Base-by-base conservation (phyloP, 2,797 vertebrate genomes). In the Echeneis naucrates region DNA sequence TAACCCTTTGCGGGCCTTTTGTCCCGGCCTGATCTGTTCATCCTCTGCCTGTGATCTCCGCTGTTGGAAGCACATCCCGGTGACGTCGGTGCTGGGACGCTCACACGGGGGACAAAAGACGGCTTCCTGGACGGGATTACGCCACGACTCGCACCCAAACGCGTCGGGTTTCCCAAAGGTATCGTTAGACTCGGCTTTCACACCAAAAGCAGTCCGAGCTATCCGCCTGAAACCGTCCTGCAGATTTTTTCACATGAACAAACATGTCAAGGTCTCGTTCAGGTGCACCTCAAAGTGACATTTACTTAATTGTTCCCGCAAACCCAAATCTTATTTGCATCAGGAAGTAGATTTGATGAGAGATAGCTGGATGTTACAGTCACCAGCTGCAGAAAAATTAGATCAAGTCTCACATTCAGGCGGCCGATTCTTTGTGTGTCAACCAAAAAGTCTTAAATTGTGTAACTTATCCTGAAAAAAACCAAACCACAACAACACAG, bases 41-140 rank as follows among this genome's bases (percentile, higher is more conserved):
- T 85, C 68, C 77, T 75, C 66, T 54, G 75, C 63, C 75, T 86
- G 61, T 89, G 85, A 85, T 85, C 68, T 77, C 70, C 69, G 83
- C 56, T 60, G 72, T 19, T 75, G 38, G 66, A 81, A 82, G 82
- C 83, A 70, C 78, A 89, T 82, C 84, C 72, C 3, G 0, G 45
- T 83, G 83, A 86, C 53, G 77, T 72, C 5, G 24, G 42, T 7
- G 24, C 70, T 70, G 26, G 1, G 10, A 45, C 45, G 2, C 50
- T 54, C 65, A 12, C 67, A n/a, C 72, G n/a, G 44, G n/a, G 9
- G 53, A 89, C 83, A 79, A 82, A 59, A 40, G 65, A 11, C 42
- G 55, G 78, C 85, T 79, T 80, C 78, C 72, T 61, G 78, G 38
- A 37, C 17, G 0, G 79, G 85, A 83, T 87, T 83, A 78, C 17